Conservation (phyloP, 1,140 invertebrate genomes). For the Cecropterus lyciades region DNA sequence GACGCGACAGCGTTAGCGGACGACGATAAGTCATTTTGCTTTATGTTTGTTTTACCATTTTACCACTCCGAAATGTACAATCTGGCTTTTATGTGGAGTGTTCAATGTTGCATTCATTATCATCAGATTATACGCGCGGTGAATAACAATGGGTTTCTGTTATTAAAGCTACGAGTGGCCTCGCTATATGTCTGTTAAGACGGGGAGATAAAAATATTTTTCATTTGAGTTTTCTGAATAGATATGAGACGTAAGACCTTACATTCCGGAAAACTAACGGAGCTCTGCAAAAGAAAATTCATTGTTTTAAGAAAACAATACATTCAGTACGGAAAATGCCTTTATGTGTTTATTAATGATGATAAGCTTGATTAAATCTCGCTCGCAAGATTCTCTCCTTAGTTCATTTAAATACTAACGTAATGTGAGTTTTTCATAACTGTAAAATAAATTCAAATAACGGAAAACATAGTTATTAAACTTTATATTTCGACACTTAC, state of each 20-base stretch:
- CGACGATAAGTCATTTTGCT: slow-evolving; percentile 57
- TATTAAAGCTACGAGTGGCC: slow-evolving; percentile 28
- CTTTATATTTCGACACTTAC: too few relatives aligned
- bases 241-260: slow-evolving; percentile 31
- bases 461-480: too few relatives aligned
- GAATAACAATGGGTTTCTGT: slow-evolving; percentile 43
- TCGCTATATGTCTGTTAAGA: slow-evolving; percentile 36
- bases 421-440: neutral
- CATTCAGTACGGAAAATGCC: slow-evolving; percentile 12
- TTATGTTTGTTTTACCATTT: slow-evolving; percentile 55
- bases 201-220: slow-evolving; percentile 35
- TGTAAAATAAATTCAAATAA: too few relatives aligned
- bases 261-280: slow-evolving; percentile 30
- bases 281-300: slow-evolving; percentile 30
- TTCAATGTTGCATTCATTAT: slow-evolving; percentile 63
- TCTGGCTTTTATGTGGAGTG: slow-evolving; percentile 57
- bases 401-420: neutral
- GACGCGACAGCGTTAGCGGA: slow-evolving; percentile 34
- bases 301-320: slow-evolving; percentile 32
- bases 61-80: slow-evolving; percentile 49
- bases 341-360: slow-evolving; percentile 19
- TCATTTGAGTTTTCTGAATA: slow-evolving; percentile 35
- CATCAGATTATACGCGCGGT: slow-evolving; percentile 55
- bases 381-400: neutral
- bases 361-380: slow-evolving; percentile 6